Conservation (phyloP, 2,888 invertebrate genomes). For the Drosophila peninsularis region DNA sequence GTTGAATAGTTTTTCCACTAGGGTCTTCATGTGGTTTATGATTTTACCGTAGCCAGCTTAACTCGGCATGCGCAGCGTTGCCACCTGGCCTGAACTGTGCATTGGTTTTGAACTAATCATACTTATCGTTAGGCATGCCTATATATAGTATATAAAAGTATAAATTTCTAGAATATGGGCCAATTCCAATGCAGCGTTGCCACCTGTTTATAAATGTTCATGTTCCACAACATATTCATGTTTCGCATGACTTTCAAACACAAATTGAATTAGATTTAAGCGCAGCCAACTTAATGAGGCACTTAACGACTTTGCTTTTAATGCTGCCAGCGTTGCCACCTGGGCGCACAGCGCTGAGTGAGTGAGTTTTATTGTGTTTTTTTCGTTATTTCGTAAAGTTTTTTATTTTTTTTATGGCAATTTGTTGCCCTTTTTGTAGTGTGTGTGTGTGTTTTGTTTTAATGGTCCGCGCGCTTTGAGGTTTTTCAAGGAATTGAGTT, state of each 20-base stretch:
- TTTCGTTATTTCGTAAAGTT: slow-evolving; percentile 1
- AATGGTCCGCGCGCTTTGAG: slow-evolving; percentile 36
- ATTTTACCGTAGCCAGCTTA: neutral
- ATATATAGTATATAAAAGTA: neutral
- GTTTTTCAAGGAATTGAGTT: slow-evolving; percentile 46
- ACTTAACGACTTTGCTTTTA: neutral
- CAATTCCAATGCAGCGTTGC: neutral
- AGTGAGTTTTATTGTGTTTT: slow-evolving; percentile 4
- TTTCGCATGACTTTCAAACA: neutral
- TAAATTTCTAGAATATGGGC: too few relatives aligned
- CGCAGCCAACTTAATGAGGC: slow-evolving; percentile 13
- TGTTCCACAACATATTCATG: too few relatives aligned
- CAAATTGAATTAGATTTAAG: neutral
- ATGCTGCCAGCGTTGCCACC: slow-evolving; percentile 7
- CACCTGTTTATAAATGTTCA: neutral
- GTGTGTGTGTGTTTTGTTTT: slow-evolving; percentile 23
- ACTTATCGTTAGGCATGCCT: neutral
- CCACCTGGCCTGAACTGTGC: neutral
- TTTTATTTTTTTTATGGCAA: slow-evolving; percentile 46
- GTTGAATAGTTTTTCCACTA: neutral
- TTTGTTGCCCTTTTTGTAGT: slow-evolving; percentile 49
- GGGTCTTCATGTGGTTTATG: neutral
- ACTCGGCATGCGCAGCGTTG: neutral
- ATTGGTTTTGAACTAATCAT: neutral
- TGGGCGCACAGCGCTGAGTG: slow-evolving; percentile 3